Evolutionary conservation across 2,113 vertebrate species (phyloP).

Genomic region (Ginglymostoma cirratum): DNA sequence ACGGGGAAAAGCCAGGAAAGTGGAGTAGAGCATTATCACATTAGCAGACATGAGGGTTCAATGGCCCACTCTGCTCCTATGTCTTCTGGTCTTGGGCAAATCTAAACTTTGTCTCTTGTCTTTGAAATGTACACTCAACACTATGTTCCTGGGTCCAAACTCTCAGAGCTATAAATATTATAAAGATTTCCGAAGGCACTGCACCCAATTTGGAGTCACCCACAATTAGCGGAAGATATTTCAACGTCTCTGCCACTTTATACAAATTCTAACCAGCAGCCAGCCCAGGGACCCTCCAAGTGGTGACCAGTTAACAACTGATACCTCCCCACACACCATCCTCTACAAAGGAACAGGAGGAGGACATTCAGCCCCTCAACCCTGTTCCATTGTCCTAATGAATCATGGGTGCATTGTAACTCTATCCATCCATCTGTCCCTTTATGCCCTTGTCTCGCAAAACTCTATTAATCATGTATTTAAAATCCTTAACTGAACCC

Average conservation of each 20-base stretch:
- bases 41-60: too few relatives aligned
- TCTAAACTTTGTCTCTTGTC: background rate
- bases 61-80: too few relatives aligned
- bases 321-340: background rate
- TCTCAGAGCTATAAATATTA: background rate
- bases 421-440: background rate
- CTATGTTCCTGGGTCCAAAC: background rate
- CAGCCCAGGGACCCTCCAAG: too few relatives aligned
- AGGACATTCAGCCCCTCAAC: background rate
- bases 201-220: background rate
- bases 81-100: background rate
- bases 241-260: background rate
- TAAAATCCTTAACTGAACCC: background rate
- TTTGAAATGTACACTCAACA: background rate
- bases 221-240: background rate
- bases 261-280: too few relatives aligned
- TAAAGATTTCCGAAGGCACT: background rate
- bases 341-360: background rate
- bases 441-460: background rate
- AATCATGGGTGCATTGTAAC: background rate
- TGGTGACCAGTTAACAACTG: background rate
- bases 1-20: too few relatives aligned
- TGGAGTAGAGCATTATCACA: too few relatives aligned
- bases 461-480: background rate
- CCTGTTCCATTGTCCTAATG: background rate